Base-by-base conservation (phyloP, 1,140 invertebrate species). In the Drosophila hydei region DNA sequence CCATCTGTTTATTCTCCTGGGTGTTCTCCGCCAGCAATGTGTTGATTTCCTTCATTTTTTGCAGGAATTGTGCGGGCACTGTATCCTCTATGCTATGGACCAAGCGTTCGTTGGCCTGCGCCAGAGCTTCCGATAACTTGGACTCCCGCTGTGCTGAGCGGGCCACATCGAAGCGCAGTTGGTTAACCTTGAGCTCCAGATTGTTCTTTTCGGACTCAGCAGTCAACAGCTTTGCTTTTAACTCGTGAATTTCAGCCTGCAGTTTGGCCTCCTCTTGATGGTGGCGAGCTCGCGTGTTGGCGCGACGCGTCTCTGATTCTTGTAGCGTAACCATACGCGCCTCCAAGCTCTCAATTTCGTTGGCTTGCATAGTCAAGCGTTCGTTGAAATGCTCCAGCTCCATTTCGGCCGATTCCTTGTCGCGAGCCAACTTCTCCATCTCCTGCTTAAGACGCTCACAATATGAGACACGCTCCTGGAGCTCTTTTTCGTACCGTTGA, bases 41-140 rank as follows among this genome's bases (percentile, higher is more conserved):
- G 40, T 93, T 93, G 30, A 94, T 91, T 73, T 94, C 93, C 89
- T 92, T 92, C 62, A 94, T 92, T 65, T 92, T 93, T 12, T 93
- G 91, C 30, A 93, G 59, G 23, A 92, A 92, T 70, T 92, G 91
- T 18, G 92, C 90, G 3, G 93, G 92, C 3, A 92, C 75, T 19
- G 81, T 77, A 23, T 77, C 89, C 16, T 92, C 91, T 0, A 72
- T 79, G 51, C 70, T 74, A 14, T 80, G 74, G 0, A 77, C 79
- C 43, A 90, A 33, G 0, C 79, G 75, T 40, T 83, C 75, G 51
- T 91, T 90, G 45, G 88, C 80, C 38, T 91, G 79, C 0, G 77
- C 65, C 21, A 91, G 21, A 0, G 90, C 89, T 30, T 91, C 90
- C 0, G 90, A 77, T 36, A 91, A 47, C 45, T 91, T 91, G 1